Evolutionary conservation across 2,113 vertebrate species (phyloP).

Genomic region (Lophura nycthemera): DNA sequence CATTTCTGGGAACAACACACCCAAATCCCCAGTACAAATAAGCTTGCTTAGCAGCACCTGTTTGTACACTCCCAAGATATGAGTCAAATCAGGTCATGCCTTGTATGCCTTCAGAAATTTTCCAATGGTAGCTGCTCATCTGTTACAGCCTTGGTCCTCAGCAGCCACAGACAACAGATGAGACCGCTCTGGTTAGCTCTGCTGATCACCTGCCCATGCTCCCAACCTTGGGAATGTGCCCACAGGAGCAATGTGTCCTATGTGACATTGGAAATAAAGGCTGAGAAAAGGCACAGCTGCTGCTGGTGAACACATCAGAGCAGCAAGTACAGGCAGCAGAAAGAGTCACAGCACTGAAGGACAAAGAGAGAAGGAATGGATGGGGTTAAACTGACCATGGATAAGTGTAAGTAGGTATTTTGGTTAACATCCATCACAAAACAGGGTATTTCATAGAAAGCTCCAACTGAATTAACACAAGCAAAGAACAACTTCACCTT

Average conservation of each 20-base stretch:
- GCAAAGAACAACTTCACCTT: neutral
- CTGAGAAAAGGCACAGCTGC: neutral
- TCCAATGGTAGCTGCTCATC: neutral
- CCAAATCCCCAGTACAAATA: neutral
- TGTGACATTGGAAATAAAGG: neutral
- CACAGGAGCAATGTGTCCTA: neutral
- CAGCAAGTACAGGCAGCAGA: neutral
- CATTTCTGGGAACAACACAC: neutral
- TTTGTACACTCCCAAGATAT: accelerated
- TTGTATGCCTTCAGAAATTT: neutral
- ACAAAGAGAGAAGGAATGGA: neutral
- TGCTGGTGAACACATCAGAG: neutral
- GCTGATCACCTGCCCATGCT: neutral
- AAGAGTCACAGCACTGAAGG: neutral
- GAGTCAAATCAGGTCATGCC: neutral
- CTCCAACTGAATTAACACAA: neutral
- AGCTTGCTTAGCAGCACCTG: neutral
- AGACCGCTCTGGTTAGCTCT: neutral
- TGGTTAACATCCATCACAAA: neutral
- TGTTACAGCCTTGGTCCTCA: neutral
- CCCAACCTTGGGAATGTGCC: neutral
- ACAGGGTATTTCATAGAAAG: neutral
- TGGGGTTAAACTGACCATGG: neutral
- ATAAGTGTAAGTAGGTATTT: neutral
- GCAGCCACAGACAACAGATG: accelerated